Base-by-base conservation (phyloP, 2,113 vertebrate genomes). In the Psephotus haematonotus region DNA sequence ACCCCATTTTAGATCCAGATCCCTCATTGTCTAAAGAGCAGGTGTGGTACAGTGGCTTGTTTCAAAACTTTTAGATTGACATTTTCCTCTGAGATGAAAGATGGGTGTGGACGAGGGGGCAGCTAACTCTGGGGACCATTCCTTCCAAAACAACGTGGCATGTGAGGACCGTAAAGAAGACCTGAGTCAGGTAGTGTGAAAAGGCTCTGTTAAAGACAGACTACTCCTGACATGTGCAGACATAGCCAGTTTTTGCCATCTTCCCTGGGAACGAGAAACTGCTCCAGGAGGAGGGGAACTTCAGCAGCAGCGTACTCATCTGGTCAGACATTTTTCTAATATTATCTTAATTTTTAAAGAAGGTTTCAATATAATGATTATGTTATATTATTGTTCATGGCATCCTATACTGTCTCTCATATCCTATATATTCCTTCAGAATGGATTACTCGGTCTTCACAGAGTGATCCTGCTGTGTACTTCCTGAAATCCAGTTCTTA, bases 51-150 rank as follows among this genome's bases (percentile, higher is more conserved):
- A 76, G 28, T 46, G 33, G 77, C 13, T 71, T 59, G 17, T 77
- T 82, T 59, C 43, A 39, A 50, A 76, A 59, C 22, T 70, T 64
- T 49, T 33, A 39, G 16, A 18, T 25, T 25, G 9, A 70, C 43
- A 50, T 59, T 46, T 65, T 88, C 20, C 20, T 39, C 50, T 71
- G 33, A 71, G 16, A 25, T 64, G 57, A 78, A 71, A 92, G 14
- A 6, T 46, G 11, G 4, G 6, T 43, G 22, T 2, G 2, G 37
- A 65, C 1, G 0, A 64, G 9, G 27, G 28, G 16, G 25, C 24
- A 52, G 37, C n/a, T 78, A 29, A 53, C 11, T 83, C 11, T 39
- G 59, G 29, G n/a, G 20, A 72, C 8, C 16, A 11, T 37, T 82
- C 24, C 33, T 88, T 46, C n/a, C 10, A 41, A 50, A 83, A 41